phyloP scores from a whole-genome alignment of 2,113 vertebrate species.

The Rafetus swinhoei region DNA sequence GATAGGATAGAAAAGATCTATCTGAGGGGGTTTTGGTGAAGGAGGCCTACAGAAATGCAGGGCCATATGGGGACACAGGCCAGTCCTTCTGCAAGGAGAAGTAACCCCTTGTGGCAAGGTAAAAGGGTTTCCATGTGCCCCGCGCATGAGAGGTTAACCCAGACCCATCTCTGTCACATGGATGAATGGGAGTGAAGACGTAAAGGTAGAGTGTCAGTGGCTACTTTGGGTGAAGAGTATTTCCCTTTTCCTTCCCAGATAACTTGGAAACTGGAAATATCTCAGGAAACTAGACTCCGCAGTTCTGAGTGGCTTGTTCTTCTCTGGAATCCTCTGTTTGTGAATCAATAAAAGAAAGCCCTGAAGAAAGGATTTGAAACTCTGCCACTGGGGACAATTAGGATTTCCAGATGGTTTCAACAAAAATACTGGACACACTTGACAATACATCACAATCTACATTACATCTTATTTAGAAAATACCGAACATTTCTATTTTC shows the following conservation, averaged over 20 bases:
- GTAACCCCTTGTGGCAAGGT: neutral
- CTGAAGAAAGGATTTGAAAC: neutral
- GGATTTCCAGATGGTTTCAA: no score
- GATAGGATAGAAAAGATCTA: no score
- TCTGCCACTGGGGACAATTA: neutral
- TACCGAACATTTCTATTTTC: no score
- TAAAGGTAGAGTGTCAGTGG: neutral
- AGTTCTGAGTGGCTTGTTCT: neutral
- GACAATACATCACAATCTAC: no score
- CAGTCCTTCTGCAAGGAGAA: neutral
- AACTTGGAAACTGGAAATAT: neutral
- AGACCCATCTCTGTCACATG: accelerated
- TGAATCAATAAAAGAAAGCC: neutral
- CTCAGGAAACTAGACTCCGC: neutral
- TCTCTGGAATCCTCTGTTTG: neutral
- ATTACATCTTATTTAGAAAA: no score
- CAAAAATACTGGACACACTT: no score
- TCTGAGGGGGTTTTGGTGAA: no score
- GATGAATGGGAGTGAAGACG: neutral
- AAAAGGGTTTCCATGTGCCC: neutral
- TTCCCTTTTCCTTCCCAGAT: neutral
- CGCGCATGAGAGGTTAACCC: neutral
- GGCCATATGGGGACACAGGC: neutral
- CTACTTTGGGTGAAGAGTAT: neutral
- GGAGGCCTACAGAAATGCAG: neutral